Evolutionary conservation across 2,888 invertebrate species (phyloP).

Genomic region (Falcaria lacertinaria): DNA sequence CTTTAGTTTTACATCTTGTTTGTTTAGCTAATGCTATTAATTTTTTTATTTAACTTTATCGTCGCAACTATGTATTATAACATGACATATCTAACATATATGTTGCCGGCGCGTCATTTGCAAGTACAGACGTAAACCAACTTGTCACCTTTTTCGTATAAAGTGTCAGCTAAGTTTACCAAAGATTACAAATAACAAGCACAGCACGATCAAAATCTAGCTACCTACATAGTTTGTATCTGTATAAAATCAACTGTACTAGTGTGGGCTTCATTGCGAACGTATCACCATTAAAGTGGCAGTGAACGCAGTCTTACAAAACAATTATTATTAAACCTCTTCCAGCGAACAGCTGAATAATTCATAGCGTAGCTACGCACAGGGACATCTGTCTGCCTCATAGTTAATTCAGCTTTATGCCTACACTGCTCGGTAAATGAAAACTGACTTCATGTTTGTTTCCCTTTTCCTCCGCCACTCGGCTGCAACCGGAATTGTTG

Average conservation of each 20-base stretch:
- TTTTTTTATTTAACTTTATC: too few species aligned
- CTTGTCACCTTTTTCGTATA: too few species aligned
- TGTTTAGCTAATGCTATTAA: too few species aligned
- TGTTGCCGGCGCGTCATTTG: too few species aligned
- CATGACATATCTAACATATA: too few species aligned
- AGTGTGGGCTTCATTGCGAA: neutral
- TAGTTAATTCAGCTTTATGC: conserved; percentile 21
- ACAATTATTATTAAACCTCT: conserved; percentile 3
- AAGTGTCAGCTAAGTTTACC: too few species aligned
- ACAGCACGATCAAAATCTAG: neutral
- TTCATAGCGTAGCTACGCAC: conserved; percentile 3
- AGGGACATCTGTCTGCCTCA: conserved; percentile 16
- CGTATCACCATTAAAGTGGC: neutral
- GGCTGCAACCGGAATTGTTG: conserved; percentile 16
- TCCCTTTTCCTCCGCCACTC: conserved; percentile 10
- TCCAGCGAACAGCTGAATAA: neutral
- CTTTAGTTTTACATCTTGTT: too few species aligned
- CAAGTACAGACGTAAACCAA: too few species aligned
- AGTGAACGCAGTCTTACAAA: neutral
- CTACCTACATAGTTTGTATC: neutral
- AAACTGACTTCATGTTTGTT: conserved; percentile 12
- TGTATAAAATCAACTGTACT: neutral
- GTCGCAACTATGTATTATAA: too few species aligned
- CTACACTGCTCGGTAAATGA: conserved; percentile 13
- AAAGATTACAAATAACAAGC: too few species aligned